A percentile compares a stretch with the other conserved stretches of the same genome.
phyloP scores from a whole-genome alignment of 2,888 invertebrate genomes.

The Trachelus stipa region DNA sequence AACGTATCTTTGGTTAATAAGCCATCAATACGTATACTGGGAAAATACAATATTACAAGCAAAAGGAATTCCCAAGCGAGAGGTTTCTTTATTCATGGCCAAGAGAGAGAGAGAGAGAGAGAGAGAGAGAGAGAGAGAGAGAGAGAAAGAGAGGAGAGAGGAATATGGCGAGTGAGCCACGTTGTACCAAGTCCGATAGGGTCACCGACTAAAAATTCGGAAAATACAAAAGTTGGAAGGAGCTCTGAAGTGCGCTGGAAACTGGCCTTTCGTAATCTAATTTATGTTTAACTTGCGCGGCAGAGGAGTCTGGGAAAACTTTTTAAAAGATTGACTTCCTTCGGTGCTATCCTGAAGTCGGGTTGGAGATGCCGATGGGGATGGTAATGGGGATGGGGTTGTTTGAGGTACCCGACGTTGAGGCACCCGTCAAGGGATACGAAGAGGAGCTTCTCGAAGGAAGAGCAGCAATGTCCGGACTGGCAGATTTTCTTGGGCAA shows the following conservation, averaged over 20 bases:
- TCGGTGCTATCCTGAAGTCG: neutral
- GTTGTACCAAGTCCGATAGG: neutral
- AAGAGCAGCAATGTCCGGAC: neutral
- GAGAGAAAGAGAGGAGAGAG: neutral
- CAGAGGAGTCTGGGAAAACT: slow-evolving; percentile 44
- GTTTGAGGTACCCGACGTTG: too few species aligned
- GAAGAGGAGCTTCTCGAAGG: too few species aligned
- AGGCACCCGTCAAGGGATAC: too few species aligned
- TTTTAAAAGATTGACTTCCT: slow-evolving; percentile 61
- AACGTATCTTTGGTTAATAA: neutral
- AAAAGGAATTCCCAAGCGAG: neutral
- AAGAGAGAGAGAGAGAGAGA: slow-evolving; percentile 6
- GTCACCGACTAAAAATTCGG: slow-evolving; percentile 2
- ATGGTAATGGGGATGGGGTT: neutral
- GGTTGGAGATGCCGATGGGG: neutral
- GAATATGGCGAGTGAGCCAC: neutral
- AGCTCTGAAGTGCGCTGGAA: slow-evolving; percentile 24
- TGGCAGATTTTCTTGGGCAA: slow-evolving; percentile 15
- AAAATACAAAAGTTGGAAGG: slow-evolving; percentile 25
- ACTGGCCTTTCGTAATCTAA: slow-evolving; percentile 56
- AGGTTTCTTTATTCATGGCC: neutral
- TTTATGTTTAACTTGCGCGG: slow-evolving; percentile 59
- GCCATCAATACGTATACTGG: neutral
- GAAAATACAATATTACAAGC: neutral
- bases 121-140: too few species aligned